A percentile compares a stretch with the other conserved stretches of the same genome.
phyloP scores from a whole-genome alignment of 2,113 vertebrate genomes.

The Lycaon pictus region DNA sequence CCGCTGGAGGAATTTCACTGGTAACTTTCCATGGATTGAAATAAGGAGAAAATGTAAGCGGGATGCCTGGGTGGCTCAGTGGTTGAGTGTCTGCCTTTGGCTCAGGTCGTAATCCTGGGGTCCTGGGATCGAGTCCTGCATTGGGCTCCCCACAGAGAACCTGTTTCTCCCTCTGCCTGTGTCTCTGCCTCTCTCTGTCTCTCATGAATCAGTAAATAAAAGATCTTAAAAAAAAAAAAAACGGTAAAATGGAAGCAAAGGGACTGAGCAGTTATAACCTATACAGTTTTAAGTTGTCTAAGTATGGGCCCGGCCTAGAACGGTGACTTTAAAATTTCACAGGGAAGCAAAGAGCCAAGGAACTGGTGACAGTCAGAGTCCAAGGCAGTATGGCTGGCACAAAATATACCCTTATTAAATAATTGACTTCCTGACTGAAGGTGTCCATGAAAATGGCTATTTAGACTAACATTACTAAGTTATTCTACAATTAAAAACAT shows the following conservation, averaged over 20 bases:
- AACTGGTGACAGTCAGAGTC: neutral
- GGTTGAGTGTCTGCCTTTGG: no score
- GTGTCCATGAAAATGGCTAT: neutral
- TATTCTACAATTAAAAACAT: neutral
- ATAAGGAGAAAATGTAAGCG: neutral
- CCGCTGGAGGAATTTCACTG: neutral
- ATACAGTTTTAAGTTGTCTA: neutral
- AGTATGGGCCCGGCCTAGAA: neutral
- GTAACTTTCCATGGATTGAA: neutral
- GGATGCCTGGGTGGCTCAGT: no score
- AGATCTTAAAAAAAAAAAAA: neutral
- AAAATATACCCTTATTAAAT: neutral
- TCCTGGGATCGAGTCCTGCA: no score
- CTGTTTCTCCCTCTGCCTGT: no score
- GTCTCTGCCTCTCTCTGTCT: no score
- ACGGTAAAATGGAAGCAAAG: neutral
- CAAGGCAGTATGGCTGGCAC: neutral
- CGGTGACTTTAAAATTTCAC: neutral
- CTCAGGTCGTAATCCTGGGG: no score
- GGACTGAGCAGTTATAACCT: neutral
- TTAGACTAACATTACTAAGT: neutral
- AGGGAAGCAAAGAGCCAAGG: neutral
- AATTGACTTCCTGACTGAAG: neutral
- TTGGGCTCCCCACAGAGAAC: no score
- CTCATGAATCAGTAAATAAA: no score